These are phyloP conservation scores for Laticauda colubrina DNA, from an alignment of 2,113 vertebrate species.

Conservation along the genomic window DNA sequence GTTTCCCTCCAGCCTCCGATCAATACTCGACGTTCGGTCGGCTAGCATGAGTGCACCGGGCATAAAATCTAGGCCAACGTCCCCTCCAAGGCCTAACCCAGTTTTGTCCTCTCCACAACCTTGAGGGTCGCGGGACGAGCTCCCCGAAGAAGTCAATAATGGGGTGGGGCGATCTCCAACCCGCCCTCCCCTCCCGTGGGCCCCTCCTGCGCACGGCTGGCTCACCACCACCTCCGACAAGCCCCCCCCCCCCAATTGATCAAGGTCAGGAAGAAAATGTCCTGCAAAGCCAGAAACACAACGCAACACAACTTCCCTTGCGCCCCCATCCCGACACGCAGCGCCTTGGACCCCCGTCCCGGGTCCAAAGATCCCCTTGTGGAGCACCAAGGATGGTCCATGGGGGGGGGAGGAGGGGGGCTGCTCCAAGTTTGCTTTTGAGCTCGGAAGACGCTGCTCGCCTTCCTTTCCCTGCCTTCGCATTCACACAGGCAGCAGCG, in stretches of 20 bases:
- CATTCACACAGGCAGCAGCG: background rate
- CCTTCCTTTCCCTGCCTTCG: background rate
- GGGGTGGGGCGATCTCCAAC: background rate
- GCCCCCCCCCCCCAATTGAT: background rate
- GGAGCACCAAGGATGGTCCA: background rate
- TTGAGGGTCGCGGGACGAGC: background rate
- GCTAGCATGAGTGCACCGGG: no score
- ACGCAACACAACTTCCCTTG: background rate
- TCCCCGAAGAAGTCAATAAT: background rate
- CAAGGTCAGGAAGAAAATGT: background rate
- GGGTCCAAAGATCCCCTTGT: background rate
- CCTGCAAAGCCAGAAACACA: background rate
- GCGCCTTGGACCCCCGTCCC: background rate
- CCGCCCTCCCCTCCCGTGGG: background rate
- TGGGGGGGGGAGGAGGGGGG: background rate
- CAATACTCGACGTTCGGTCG: background rate
- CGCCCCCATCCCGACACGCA: background rate
- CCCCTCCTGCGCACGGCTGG: background rate
- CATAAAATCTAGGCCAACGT: background rate
- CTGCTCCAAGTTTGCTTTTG: background rate
- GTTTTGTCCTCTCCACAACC: background rate
- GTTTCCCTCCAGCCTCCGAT: background rate
- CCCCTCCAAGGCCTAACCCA: background rate
- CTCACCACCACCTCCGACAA: background rate
- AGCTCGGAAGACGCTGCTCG: background rate